Evolutionary conservation across 2,113 vertebrate genomes (phyloP), one percentile per base, ranked within the genome.

Genomic region (Pseudopipra pipra): DNA sequence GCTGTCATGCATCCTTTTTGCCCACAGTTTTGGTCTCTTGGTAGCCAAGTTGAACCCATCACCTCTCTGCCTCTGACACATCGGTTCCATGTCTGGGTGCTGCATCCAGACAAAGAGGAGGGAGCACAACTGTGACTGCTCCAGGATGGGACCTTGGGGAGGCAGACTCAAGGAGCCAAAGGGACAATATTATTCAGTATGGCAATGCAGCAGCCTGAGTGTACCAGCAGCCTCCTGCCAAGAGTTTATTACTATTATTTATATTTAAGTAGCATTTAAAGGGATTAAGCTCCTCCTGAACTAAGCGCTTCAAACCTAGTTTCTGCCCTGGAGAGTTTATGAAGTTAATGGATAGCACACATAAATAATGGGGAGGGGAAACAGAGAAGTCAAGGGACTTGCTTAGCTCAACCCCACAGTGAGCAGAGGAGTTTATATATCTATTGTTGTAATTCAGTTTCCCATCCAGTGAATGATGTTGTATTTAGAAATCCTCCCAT

Each of bases 1-100:
- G 20, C 10, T 63, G 30, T 14, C 16, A 8, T 20, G 87, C 1
- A 4, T 16, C 19, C 4, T 17, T 20, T 73, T 12, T 49, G 35
- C 7, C 51, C 54, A 37, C 9, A 21, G 19, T 18, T 82, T 46
- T 59, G 39, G 27, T 70, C n/a, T 74, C 90, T 33, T 5, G 14
- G 68, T 33, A 58, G 37, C 24, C 63, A 54, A 89, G 52, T 21
- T 77, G 83, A 71, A 31, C 14, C 24, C 61, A 67, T 7, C 39
- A 10, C 30, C 19, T 51, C 47, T 73, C 22, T 80, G 30, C 27
- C 55, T 54, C 41, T 76, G 43, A 31, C 9, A 8, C 0, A 2
- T 2, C 0, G 0, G 21, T 44, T 76, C 43, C 13, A 46, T 49
- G 41, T 31, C 79, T 12, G 18, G 66, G 49, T 0, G 0, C 61